phyloP scores from a whole-genome alignment of 64 coral and sea anemone genomes.

The Actinia equina region DNA sequence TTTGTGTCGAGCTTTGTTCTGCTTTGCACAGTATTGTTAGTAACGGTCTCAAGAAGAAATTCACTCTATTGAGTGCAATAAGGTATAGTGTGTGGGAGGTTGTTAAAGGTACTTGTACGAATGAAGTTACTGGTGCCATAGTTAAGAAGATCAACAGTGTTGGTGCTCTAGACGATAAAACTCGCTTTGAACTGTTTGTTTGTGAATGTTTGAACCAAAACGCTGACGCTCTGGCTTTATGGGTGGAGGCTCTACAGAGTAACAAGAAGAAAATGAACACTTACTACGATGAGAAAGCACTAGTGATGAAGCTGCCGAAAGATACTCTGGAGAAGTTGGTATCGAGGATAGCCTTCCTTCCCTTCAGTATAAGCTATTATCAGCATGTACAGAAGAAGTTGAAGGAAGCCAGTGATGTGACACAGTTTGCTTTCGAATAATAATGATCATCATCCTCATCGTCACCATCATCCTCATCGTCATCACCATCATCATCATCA shows the following conservation, averaged over 20 bases:
- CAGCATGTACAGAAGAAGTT: neutral
- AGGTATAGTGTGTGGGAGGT: neutral
- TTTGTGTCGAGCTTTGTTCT: neutral
- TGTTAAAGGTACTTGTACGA: neutral
- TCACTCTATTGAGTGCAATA: neutral
- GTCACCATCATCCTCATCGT: too few species aligned
- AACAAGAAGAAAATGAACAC: neutral
- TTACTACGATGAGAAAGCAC: neutral
- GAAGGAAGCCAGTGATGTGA: neutral
- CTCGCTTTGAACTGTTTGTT: slow-evolving; percentile 24
- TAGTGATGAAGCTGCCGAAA: neutral
- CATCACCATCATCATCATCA: too few species aligned
- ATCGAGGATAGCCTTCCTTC: neutral
- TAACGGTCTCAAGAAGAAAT: neutral
- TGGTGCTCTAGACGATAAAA: neutral
- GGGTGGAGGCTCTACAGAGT: neutral
- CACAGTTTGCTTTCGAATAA: slow-evolving; percentile 8
- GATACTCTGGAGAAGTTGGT: neutral
- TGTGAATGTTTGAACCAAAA: slow-evolving; percentile 10
- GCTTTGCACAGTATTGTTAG: neutral
- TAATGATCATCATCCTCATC: neutral
- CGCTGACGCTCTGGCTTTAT: neutral
- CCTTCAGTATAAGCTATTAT: neutral
- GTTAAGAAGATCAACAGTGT: slow-evolving; percentile 7
- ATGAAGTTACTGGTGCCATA: neutral